Conservation (phyloP, 2,888 invertebrate genomes). For the Eupithecia inturbata region DNA sequence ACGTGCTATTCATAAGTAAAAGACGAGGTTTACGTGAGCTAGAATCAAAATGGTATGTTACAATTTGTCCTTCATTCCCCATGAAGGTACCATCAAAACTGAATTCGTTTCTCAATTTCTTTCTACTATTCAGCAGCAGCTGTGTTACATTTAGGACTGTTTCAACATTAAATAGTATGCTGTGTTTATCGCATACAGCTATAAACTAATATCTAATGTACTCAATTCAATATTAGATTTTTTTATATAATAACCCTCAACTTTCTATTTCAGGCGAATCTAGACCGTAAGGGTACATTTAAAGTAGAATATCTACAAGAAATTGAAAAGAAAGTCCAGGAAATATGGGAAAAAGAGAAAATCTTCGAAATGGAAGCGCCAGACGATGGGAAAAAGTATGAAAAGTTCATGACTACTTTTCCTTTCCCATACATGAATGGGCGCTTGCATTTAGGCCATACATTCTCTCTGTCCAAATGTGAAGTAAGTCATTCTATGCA, state of each 20-base stretch:
- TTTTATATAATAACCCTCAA: background rate
- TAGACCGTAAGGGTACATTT: constrained; percentile 94
- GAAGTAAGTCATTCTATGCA: constrained; percentile 85
- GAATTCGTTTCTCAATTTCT: background rate
- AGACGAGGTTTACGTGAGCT: background rate
- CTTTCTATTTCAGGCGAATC: constrained; percentile 61
- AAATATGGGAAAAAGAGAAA: constrained; percentile 92
- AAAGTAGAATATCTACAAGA: constrained; percentile 96
- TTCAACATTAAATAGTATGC: background rate
- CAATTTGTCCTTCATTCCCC: background rate
- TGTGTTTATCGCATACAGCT: background rate
- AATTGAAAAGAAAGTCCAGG: constrained; percentile 94
- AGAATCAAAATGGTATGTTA: constrained; percentile 1
- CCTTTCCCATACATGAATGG: constrained; percentile 99
- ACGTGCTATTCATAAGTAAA: background rate
- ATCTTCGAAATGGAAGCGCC: constrained; percentile 94
- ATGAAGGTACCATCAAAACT: background rate
- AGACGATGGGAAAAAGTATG: constrained; percentile 82
- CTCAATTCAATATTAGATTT: background rate
- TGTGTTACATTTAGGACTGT: background rate
- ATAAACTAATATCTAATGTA: background rate
- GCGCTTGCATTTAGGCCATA: constrained; percentile 97
- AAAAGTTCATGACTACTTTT: constrained; percentile 97
- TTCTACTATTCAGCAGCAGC: background rate
- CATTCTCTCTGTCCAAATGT: constrained; percentile 98